phyloP scores from a whole-genome alignment of 1,140 invertebrate species.

The Onthophagus taurus region DNA sequence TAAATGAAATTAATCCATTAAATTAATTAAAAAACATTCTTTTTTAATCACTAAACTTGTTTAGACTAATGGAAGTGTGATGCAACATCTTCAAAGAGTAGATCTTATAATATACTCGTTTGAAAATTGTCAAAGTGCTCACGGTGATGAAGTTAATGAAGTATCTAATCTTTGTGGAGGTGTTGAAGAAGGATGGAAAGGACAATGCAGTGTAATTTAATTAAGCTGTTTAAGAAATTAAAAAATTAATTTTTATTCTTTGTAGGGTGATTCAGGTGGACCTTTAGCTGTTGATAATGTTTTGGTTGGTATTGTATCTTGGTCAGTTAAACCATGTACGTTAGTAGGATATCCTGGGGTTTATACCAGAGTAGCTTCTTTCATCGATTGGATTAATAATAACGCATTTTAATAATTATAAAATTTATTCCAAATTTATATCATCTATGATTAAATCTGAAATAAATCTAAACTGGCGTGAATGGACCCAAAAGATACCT shows the following conservation, averaged over 20 bases:
- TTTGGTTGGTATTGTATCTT: conserved; percentile 40
- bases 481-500: too few relatives aligned
- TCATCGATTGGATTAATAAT: conserved; percentile 39
- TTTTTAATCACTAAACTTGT: too few relatives aligned
- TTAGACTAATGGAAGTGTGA: too few relatives aligned
- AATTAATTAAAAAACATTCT: background rate
- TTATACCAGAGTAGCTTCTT: conserved; percentile 40
- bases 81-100: conserved; percentile 33
- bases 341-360: conserved; percentile 38
- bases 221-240: too few relatives aligned
- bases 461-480: too few relatives aligned
- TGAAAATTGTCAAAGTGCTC: conserved; percentile 30
- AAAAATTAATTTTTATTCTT: conserved; percentile 8
- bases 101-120: conserved; percentile 32
- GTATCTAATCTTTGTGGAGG: conserved; percentile 36
- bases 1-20: background rate
- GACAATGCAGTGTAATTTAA: conserved; percentile 39
- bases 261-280: conserved; percentile 38
- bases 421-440: too few relatives aligned
- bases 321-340: conserved; percentile 39
- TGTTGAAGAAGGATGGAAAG: conserved; percentile 34
- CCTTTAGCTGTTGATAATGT: conserved; percentile 30
- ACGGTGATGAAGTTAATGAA: conserved; percentile 25
- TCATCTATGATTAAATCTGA: too few relatives aligned
- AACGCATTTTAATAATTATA: too few relatives aligned